Percentiles rank a stretch among this genome's conserved stretches.
These are phyloP conservation scores for Drosophila seguyi DNA, from an alignment of 1,140 invertebrate species.

Conservation along the genomic window DNA sequence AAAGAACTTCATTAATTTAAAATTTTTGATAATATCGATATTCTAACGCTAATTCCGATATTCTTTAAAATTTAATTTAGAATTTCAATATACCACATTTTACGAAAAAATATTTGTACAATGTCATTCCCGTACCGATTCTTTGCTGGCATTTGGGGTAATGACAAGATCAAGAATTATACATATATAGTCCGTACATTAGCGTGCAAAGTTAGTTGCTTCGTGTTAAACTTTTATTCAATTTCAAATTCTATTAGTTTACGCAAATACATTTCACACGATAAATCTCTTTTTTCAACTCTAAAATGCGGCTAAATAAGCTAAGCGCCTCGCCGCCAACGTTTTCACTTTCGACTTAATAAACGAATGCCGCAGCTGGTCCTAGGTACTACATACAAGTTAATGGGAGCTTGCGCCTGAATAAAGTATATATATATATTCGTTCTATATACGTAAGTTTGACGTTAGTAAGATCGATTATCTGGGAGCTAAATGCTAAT, in stretches of 20 bases:
- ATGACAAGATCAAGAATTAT: background rate
- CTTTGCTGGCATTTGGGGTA: no score
- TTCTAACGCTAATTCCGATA: no score
- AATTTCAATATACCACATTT: no score
- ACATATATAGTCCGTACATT: background rate
- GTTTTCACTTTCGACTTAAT: conserved; percentile 4
- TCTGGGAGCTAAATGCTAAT: conserved; percentile 62
- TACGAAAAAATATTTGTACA: no score
- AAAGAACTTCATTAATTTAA: no score
- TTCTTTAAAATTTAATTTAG: no score
- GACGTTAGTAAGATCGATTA: conserved; percentile 63
- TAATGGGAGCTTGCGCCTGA: conserved; percentile 41
- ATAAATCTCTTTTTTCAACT: conserved; percentile 57
- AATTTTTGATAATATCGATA: no score
- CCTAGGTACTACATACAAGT: conserved; percentile 52
- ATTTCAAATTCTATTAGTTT: conserved; percentile 71
- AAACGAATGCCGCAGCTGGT: conserved; percentile 30
- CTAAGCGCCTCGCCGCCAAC: conserved; percentile 38
- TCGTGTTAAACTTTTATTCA: conserved; percentile 74
- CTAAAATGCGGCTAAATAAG: conserved; percentile 75
- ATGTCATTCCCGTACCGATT: no score
- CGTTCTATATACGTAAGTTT: conserved; percentile 25
- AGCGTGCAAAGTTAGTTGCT: conserved; percentile 6
- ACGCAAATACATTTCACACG: conserved; percentile 69
- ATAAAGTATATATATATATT: conserved; percentile 23